These are phyloP conservation scores for Temnothorax longispinosus DNA, from an alignment of 1,140 invertebrate species.

Conservation along the genomic window DNA sequence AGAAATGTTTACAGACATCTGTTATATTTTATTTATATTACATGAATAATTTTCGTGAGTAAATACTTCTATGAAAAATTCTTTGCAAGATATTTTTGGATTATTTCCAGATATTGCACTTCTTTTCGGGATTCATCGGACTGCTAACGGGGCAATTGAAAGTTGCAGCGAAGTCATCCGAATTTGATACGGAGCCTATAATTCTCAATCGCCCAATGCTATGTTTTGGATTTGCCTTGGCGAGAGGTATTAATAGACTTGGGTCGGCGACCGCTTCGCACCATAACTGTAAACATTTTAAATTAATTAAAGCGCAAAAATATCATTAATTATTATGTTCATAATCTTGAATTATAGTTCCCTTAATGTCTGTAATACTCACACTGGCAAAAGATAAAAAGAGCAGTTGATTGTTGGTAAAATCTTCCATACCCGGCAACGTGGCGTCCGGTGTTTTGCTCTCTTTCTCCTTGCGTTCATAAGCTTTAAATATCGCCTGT, in stretches of 20 bases:
- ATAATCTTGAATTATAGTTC: neutral
- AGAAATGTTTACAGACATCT: neutral
- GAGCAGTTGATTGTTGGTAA: slow-evolving; percentile 54
- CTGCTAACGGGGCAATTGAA: slow-evolving; percentile 59
- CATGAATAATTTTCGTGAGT: neutral
- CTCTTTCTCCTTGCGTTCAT: slow-evolving; percentile 46
- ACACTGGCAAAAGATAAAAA: slow-evolving; percentile 64
- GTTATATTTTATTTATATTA: neutral
- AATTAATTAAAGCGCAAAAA: neutral
- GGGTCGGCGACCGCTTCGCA: slow-evolving; percentile 23
- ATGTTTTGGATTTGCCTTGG: too few relatives aligned
- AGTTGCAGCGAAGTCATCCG: slow-evolving; percentile 52
- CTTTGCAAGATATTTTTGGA: neutral
- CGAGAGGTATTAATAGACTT: too few relatives aligned
- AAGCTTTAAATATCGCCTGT: slow-evolving; percentile 58
- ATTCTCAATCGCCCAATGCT: slow-evolving; percentile 50
- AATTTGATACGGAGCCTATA: slow-evolving; percentile 55
- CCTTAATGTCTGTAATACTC: neutral
- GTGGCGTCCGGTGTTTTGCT: neutral
- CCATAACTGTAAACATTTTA: slow-evolving; percentile 44
- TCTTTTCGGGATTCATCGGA: slow-evolving; percentile 62
- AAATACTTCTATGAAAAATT: neutral
- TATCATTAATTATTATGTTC: neutral
- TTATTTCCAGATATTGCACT: slow-evolving; percentile 64
- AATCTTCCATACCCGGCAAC: slow-evolving; percentile 54